Evolutionary conservation across 2,113 vertebrate species (phyloP), one percentile per base, ranked within the genome.

Genomic region (Osmerus mordax): DNA sequence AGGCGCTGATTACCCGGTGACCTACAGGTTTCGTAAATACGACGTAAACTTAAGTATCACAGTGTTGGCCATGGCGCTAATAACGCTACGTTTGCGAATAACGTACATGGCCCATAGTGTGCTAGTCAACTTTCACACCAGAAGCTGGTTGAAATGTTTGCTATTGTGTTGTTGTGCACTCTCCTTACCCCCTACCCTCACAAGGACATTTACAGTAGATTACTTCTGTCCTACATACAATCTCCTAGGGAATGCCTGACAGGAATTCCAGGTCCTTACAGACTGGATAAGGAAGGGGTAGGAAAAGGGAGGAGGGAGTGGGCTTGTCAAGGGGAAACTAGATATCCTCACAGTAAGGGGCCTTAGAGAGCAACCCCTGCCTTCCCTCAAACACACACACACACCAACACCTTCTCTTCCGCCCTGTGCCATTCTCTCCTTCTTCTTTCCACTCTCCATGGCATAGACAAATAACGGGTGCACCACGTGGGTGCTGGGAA

Each of bases 171-270:
- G 74, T 60, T 83, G 72, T 72, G 61, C 67, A 60, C 64, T 72
- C 55, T 70, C 68, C 13, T 51, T 28, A 15, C n/a, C 32, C 62
- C 62, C 29, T n/a, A 21, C 54, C 51, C 73, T 63, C 68, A 77
- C 74, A 83, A 75, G 74, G 83, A 75, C 74, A 78, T 81, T 72
- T 72, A 23, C n/a, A 65, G 67, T 72, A 47, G 7, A 47, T 47
- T 47, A 47, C 6, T 65, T 53, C n/a, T 55, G 8, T 21, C 28
- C 51, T 7, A 29, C 23, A 55, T 18, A 54, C 52, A 54, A 29
- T 12, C 13, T n/a, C 9, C n/a, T 19, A 19, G 41, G 36, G 19
- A 65, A 51, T 18, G 36, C 12, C 29, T 47, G 11, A 59, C n/a
- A 55, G 51, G 69, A 81, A 80, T 75, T 76, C 59, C 60, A 82